Conservation (phyloP, 2,113 vertebrate species). For the Cricetomys ansorgei region DNA sequence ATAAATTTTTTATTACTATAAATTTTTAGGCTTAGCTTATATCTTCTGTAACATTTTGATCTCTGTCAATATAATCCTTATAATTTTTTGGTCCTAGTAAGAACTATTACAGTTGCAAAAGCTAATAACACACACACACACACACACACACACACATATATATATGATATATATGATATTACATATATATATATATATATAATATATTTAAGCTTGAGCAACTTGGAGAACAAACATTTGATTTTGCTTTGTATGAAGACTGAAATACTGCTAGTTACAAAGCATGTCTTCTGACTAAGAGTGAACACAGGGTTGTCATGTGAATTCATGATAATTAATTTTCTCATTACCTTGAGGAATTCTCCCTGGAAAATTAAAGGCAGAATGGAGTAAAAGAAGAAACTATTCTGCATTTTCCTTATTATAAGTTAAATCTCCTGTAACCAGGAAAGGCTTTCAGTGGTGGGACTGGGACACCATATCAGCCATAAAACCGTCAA, state of each 20-base stretch:
- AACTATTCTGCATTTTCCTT: conserved; percentile 1
- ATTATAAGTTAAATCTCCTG: conserved; percentile 20
- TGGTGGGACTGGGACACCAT: no score
- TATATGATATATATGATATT: no score
- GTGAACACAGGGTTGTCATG: background rate
- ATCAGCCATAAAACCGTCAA: no score
- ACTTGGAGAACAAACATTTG: background rate
- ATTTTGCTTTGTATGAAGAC: background rate
- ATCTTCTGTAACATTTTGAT: conserved; percentile 7
- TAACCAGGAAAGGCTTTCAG: no score
- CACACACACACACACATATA: no score
- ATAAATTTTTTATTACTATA: background rate
- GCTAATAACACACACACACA: no score
- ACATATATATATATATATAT: no score
- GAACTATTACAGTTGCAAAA: background rate
- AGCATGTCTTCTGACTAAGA: background rate
- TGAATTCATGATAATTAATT: background rate
- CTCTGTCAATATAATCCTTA: background rate
- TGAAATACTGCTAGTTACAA: background rate
- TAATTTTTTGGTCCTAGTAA: background rate
- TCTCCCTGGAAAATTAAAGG: background rate
- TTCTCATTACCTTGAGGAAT: background rate
- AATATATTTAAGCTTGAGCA: conserved; percentile 14
- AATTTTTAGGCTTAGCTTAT: background rate
- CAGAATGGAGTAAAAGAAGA: background rate